Conservation (phyloP, 2,797 vertebrate genomes). For the Brachyalestes nurse region DNA sequence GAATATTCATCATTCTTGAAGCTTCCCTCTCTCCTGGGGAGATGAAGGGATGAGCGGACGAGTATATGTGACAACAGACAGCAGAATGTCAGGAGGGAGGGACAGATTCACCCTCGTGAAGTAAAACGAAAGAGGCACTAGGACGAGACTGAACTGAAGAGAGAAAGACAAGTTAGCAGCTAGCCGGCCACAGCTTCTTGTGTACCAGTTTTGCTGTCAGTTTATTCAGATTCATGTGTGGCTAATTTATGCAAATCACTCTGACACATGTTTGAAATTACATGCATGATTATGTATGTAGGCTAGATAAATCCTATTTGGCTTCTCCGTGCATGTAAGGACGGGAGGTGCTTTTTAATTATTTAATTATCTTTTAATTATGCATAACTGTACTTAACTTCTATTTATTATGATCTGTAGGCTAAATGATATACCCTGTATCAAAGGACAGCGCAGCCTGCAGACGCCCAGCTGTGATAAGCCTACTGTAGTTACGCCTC, state of each 20-base stretch:
- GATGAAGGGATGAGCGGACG: not conserved
- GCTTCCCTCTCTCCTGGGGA: slow-evolving; percentile 10
- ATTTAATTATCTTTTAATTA: slow-evolving; percentile 23
- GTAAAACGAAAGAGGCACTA: not conserved
- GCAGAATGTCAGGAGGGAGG: slow-evolving; percentile 11
- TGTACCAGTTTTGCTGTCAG: not conserved
- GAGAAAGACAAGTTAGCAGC: not conserved
- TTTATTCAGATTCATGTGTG: not conserved
- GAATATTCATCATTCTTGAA: slow-evolving; percentile 22
- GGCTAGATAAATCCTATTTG: slow-evolving; percentile 15
- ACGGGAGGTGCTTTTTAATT: not conserved
- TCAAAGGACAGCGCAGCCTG: not conserved
- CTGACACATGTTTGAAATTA: slow-evolving; percentile 17
- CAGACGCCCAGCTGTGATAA: not conserved
- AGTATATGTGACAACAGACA: not conserved
- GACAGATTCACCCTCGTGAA: not conserved
- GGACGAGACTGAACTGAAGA: not conserved
- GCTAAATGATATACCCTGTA: slow-evolving; percentile 1
- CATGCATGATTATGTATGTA: slow-evolving; percentile 3
- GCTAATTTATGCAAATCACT: not conserved
- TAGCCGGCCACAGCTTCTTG: not conserved
- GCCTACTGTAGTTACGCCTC: not conserved
- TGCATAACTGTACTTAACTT: slow-evolving; percentile 10
- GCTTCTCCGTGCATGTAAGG: not conserved
- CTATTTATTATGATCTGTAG: slow-evolving; percentile 11